These are phyloP conservation scores for Thomomys bottae DNA, from an alignment of 2,113 vertebrate genomes.

Conservation along the genomic window DNA sequence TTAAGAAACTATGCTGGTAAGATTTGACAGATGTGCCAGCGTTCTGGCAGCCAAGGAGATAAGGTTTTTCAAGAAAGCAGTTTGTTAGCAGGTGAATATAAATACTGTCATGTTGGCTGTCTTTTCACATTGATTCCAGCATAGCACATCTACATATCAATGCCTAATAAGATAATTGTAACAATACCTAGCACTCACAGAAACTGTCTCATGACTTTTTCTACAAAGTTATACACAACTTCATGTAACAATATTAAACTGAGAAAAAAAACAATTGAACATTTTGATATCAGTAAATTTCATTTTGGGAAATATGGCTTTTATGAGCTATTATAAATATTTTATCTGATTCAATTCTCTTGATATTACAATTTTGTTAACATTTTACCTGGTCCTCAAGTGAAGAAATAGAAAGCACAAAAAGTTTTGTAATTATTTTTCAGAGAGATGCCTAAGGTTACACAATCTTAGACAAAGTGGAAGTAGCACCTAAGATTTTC, in stretches of 20 bases:
- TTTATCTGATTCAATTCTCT: constrained; percentile 34
- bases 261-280: background rate
- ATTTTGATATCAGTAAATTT: constrained; percentile 3
- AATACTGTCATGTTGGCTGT: background rate
- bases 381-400: constrained; percentile 39
- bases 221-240: background rate
- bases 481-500: background rate
- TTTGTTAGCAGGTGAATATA: background rate
- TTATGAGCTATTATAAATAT: background rate
- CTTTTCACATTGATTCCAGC: background rate
- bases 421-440: background rate
- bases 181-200: background rate
- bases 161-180: background rate
- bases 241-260: constrained; percentile 30
- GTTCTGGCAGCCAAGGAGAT: background rate
- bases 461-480: background rate
- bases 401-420: constrained; percentile 13
- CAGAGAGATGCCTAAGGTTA: background rate
- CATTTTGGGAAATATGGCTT: background rate
- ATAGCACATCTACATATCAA: background rate
- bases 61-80: background rate
- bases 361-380: constrained; percentile 10
- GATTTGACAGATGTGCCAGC: background rate
- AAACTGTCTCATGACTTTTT: background rate
- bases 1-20: background rate